Conservation (phyloP, 2,113 vertebrate species). For the Cyrtonyx montezumae region DNA sequence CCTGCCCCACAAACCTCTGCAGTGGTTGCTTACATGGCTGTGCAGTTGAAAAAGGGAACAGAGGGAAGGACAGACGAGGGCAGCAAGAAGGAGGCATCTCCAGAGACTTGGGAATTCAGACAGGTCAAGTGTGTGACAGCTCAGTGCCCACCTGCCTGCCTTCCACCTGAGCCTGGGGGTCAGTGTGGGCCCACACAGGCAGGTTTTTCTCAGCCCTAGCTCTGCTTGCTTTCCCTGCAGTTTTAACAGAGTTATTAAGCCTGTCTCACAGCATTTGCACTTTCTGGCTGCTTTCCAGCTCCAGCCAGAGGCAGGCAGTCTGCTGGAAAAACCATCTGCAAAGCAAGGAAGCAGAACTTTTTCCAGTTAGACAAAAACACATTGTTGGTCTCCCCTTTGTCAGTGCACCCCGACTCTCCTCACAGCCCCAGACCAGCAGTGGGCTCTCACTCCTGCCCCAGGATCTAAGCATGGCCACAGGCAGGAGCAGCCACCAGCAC, state of each 20-base stretch:
- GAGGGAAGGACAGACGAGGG: accelerated
- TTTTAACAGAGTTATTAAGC: neutral
- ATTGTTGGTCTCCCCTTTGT: accelerated
- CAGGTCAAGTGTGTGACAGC: neutral
- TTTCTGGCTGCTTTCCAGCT: neutral
- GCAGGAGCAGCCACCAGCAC: neutral
- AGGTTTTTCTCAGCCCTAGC: neutral
- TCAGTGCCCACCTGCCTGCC: neutral
- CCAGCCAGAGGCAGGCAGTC: neutral
- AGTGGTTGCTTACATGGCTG: neutral
- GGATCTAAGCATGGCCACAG: accelerated
- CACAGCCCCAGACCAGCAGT: neutral
- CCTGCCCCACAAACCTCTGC: neutral
- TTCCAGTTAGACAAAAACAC: neutral
- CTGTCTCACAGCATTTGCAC: neutral
- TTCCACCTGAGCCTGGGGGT: neutral
- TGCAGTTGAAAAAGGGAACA: accelerated
- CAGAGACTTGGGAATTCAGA: neutral
- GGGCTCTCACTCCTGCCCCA: accelerated
- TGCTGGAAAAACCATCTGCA: neutral
- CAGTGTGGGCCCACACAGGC: neutral
- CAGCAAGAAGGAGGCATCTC: neutral
- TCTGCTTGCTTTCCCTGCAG: neutral
- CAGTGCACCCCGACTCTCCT: accelerated
- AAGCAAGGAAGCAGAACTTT: neutral